These are phyloP conservation scores for Colletes latitarsis DNA, from an alignment of 1,140 invertebrate genomes.

Conservation along the genomic window DNA sequence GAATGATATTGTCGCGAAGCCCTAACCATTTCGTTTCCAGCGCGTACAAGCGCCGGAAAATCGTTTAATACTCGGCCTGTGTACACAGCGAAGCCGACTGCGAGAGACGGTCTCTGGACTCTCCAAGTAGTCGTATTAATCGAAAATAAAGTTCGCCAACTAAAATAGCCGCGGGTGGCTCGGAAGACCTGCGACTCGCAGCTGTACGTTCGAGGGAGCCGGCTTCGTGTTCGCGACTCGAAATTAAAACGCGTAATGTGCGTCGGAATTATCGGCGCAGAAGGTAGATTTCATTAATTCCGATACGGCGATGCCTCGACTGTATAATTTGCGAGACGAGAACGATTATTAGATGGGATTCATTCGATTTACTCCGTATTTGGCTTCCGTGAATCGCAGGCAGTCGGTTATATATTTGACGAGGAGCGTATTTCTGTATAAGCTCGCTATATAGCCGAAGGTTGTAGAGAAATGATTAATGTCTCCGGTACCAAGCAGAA, in stretches of 20 bases:
- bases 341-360: slow-evolving; percentile 13
- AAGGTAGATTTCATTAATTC: slow-evolving; percentile 32
- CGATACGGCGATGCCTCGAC: not conserved
- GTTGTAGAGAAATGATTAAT: slow-evolving; percentile 18
- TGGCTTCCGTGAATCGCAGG: not conserved
- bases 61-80: slow-evolving; percentile 4
- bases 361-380: not conserved
- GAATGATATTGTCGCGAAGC: slow-evolving; percentile 1
- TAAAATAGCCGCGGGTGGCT: not conserved
- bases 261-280: slow-evolving; percentile 20
- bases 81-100: not conserved
- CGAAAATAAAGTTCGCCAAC: slow-evolving; percentile 16
- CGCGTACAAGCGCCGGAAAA: not conserved
- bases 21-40: slow-evolving; percentile 29
- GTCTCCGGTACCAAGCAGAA: not conserved
- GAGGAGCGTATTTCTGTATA: no score
- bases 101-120: not conserved
- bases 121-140: slow-evolving; percentile 10
- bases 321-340: slow-evolving; percentile 4
- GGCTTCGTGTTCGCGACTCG: not conserved
- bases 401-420: not conserved
- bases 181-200: not conserved
- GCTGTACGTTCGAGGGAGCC: not conserved
- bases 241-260: not conserved
- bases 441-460: not conserved